phyloP scores from a whole-genome alignment of 2,797 vertebrate genomes.

The Lepidocolaptes lacrymiger region DNA sequence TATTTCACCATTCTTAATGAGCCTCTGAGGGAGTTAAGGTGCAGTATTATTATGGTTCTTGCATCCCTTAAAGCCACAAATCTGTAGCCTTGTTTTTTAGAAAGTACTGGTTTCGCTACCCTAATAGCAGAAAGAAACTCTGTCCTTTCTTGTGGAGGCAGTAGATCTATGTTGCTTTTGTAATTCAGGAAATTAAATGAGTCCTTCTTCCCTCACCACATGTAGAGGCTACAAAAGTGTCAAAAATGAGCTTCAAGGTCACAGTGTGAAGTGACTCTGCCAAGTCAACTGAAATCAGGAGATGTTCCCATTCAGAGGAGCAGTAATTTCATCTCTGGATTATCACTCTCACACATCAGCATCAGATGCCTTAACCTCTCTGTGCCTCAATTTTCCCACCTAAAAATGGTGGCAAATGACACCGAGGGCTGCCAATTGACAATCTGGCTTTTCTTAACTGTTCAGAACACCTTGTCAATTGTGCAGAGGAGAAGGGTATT shows the following conservation, averaged over 20 bases:
- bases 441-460: not conserved
- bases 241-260: not conserved
- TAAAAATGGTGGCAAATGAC: not conserved
- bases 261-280: not conserved
- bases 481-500: not conserved
- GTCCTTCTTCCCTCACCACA: not conserved
- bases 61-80: not conserved
- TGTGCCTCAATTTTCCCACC: not conserved
- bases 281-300: not conserved
- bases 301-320: not conserved
- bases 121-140: not conserved
- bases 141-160: not conserved
- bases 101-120: not conserved
- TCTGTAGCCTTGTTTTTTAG: not conserved
- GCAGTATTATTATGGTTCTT: not conserved
- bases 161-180: not conserved
- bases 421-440: not conserved
- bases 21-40: not conserved
- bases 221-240: not conserved
- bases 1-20: not conserved
- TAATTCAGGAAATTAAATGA: not conserved
- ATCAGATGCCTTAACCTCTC: not conserved
- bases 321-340: not conserved
- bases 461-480: not conserved
- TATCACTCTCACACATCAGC: not conserved